Conservation (phyloP, 2,888 invertebrate genomes). For the Mythimna lalbum region DNA sequence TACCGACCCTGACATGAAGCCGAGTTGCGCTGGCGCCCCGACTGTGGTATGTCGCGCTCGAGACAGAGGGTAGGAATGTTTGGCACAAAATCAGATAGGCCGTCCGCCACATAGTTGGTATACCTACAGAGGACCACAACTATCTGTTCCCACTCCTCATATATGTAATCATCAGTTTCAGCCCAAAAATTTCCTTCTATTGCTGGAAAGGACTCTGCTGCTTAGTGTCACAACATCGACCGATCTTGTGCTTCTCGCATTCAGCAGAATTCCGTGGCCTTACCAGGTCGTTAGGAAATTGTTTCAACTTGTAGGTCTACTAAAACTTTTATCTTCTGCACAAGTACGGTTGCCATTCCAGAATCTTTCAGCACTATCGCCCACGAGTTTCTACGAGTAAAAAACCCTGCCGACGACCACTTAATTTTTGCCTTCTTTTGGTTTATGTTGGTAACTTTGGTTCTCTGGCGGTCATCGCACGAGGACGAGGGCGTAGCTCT, state of each 20-base stretch:
- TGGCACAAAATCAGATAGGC: constrained; percentile 30
- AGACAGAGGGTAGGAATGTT: constrained; percentile 13
- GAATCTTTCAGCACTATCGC: not conserved
- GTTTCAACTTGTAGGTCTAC: not conserved
- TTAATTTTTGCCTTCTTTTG: too few relatives aligned
- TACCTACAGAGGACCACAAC: not conserved
- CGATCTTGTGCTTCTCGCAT: not conserved
- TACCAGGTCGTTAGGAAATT: not conserved
- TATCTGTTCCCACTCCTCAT: not conserved
- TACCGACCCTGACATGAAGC: constrained; percentile 31
- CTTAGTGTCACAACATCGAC: not conserved
- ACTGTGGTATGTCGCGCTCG: constrained; percentile 26
- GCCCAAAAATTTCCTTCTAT: not conserved
- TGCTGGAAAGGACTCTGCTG: not conserved
- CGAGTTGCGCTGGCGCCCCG: constrained; percentile 12
- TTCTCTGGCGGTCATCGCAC: too few relatives aligned
- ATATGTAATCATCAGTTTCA: not conserved
- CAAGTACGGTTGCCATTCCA: not conserved
- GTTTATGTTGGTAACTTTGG: too few relatives aligned
- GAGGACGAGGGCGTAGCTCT: too few relatives aligned
- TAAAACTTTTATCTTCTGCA: not conserved
- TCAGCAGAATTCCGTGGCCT: not conserved
- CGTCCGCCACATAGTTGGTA: constrained; percentile 17
- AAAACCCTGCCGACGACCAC: too few relatives aligned
- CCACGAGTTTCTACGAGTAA: not conserved